phyloP scores from a whole-genome alignment of 2,888 invertebrate genomes.

The Oscheius onirici region DNA sequence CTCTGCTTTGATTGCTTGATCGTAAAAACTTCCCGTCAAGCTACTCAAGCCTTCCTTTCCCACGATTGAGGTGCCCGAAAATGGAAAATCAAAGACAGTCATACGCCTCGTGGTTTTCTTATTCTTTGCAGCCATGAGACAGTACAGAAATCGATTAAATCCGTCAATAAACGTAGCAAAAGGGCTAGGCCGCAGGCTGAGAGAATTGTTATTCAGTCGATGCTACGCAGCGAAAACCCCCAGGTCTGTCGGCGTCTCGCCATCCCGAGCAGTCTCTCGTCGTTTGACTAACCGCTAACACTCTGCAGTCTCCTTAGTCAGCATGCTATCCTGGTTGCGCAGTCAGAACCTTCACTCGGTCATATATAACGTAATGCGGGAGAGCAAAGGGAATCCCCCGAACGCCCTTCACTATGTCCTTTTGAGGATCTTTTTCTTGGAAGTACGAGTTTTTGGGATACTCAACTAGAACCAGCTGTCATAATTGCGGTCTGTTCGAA shows the following conservation, averaged over 20 bases:
- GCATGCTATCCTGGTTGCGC: conserved; percentile 24
- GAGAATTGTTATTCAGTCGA: conserved; percentile 41
- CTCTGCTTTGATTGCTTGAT: background rate
- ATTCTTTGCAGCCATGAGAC: background rate
- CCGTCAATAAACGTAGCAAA: conserved; percentile 29
- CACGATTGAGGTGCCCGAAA: no score
- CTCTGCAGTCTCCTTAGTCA: conserved; percentile 21
- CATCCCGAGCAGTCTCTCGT: conserved; percentile 13
- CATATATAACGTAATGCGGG: conserved; percentile 38
- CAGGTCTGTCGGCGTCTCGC: conserved; percentile 8
- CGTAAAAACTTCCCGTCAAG: no score
- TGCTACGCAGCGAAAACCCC: conserved; percentile 37
- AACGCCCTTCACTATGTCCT: conserved; percentile 4
- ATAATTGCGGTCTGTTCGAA: no score
- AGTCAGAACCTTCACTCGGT: conserved; percentile 13
- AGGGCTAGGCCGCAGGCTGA: conserved; percentile 27
- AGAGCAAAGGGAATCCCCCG: conserved; percentile 21
- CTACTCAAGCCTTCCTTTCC: no score
- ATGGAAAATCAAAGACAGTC: no score
- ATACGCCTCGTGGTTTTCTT: no score
- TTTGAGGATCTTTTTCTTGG: background rate
- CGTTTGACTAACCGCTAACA: conserved; percentile 12
- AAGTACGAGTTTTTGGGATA: background rate
- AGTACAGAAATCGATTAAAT: conserved; percentile 15
- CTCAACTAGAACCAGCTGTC: no score